Percentiles rank a stretch among this genome's conserved stretches.
phyloP scores from a whole-genome alignment of 2,113 vertebrate species.

The Paracanthobrama guichenoti region DNA sequence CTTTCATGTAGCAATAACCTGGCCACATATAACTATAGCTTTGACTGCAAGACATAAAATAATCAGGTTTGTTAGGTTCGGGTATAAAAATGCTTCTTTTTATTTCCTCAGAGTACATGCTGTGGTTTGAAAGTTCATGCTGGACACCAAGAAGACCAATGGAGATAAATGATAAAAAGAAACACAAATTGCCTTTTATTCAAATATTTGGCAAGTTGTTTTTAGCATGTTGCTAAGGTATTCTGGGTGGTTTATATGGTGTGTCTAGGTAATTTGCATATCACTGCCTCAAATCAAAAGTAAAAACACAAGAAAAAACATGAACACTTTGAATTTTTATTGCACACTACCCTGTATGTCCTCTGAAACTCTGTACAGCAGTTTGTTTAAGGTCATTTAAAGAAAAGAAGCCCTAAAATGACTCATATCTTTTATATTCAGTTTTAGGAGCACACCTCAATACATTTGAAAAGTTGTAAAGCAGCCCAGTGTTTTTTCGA shows the following conservation, averaged over 20 bases:
- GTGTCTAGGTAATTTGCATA: neutral
- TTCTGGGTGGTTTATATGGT: neutral
- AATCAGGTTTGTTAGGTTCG: neutral
- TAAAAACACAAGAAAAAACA: neutral
- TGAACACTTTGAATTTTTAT: conserved; percentile 2
- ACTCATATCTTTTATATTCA: neutral
- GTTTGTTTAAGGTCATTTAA: neutral
- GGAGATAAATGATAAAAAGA: neutral
- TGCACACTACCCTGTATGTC: conserved; percentile 22
- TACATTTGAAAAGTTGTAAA: conserved; percentile 3
- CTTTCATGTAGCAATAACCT: neutral
- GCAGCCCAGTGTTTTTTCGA: neutral
- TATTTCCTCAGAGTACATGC: neutral
- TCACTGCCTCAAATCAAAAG: neutral
- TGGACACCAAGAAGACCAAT: neutral
- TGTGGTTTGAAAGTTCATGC: neutral
- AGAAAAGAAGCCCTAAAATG: neutral
- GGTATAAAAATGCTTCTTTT: neutral
- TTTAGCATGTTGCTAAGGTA: neutral
- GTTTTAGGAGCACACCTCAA: neutral
- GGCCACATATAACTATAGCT: neutral
- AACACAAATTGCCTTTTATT: neutral
- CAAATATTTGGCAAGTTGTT: neutral
- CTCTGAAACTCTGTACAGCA: neutral
- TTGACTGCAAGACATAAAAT: neutral